Evolutionary conservation across 2,113 vertebrate genomes (phyloP).

Genomic region (Gymnobelideus leadbeateri): DNA sequence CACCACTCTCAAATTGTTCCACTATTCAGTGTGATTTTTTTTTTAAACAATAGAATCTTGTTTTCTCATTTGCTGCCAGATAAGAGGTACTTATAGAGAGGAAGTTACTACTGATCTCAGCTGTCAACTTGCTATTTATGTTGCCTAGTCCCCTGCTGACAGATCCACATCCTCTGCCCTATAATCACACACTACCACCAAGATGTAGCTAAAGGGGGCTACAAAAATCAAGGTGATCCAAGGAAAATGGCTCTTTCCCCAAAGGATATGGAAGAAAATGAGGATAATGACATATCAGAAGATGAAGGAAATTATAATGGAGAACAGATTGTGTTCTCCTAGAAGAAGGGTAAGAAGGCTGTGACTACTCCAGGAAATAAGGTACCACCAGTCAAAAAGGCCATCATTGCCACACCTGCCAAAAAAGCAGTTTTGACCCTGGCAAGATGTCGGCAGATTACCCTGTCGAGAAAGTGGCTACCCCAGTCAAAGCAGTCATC

Average conservation of each 20-base stretch:
- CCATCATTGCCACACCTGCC: conserved; percentile 28
- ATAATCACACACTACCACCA: not conserved
- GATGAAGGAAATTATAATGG: conserved; percentile 88
- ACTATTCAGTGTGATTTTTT: not conserved
- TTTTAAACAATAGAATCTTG: not conserved
- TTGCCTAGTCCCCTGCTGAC: not conserved
- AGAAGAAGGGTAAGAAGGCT: conserved; percentile 77
- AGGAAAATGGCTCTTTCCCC: conserved; percentile 94
- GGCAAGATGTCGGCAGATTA: conserved; percentile 56
- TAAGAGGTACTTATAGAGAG: not conserved
- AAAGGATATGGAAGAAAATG: conserved; percentile 88
- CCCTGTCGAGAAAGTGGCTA: conserved; percentile 78
- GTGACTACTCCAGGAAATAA: conserved; percentile 66
- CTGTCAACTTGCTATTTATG: not conserved
- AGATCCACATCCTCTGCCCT: not conserved
- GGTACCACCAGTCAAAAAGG: conserved; percentile 66
- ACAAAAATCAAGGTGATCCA: conserved; percentile 87
- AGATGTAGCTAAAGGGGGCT: not conserved
- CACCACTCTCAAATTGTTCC: not conserved
- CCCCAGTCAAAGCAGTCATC: conserved; percentile 74
- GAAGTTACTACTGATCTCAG: not conserved
- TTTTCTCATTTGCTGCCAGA: not conserved
- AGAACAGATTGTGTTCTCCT: conserved; percentile 77
- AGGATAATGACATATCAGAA: conserved; percentile 90
- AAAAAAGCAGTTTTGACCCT: conserved; percentile 80